phyloP scores from a whole-genome alignment of 2,888 invertebrate species.

The Epinotia demarniana region DNA sequence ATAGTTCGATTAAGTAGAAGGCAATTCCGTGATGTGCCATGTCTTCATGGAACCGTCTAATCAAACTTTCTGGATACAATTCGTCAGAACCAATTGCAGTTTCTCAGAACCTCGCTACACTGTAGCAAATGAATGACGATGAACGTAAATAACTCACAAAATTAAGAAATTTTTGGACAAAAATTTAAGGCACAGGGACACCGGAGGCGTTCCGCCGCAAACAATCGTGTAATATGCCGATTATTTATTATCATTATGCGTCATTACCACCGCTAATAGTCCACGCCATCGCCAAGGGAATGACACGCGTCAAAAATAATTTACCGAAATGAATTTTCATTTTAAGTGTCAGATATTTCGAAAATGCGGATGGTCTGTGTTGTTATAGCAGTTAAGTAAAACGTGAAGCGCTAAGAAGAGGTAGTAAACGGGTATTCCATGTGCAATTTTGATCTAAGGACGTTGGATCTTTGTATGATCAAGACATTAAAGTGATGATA shows the following conservation, averaged over 20 bases:
- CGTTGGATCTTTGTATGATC: too few relatives aligned
- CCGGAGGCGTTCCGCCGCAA: conserved; percentile 53
- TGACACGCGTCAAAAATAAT: conserved; percentile 71
- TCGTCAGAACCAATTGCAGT: not conserved
- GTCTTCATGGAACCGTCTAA: not conserved
- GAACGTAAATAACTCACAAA: conserved; percentile 13
- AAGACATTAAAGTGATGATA: too few relatives aligned
- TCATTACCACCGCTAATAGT: conserved; percentile 78
- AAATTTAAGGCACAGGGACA: conserved; percentile 45
- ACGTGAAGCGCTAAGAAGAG: not conserved
- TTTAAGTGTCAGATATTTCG: conserved; percentile 66
- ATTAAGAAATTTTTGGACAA: conserved; percentile 32
- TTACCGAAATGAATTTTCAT: conserved; percentile 60
- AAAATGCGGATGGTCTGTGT: conserved; percentile 49
- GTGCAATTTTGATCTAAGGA: too few relatives aligned
- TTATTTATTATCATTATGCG: conserved; percentile 78
- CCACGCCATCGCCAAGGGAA: conserved; percentile 52
- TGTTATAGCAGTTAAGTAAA: not conserved
- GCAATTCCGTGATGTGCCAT: not conserved
- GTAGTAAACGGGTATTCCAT: not conserved
- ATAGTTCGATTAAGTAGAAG: not conserved
- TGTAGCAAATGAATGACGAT: conserved; percentile 12
- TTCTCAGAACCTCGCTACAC: conserved; percentile 5
- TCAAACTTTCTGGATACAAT: not conserved
- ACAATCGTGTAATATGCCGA: conserved; percentile 67